Conservation (phyloP, 2,113 vertebrate species). For the Hipposideros armiger region DNA sequence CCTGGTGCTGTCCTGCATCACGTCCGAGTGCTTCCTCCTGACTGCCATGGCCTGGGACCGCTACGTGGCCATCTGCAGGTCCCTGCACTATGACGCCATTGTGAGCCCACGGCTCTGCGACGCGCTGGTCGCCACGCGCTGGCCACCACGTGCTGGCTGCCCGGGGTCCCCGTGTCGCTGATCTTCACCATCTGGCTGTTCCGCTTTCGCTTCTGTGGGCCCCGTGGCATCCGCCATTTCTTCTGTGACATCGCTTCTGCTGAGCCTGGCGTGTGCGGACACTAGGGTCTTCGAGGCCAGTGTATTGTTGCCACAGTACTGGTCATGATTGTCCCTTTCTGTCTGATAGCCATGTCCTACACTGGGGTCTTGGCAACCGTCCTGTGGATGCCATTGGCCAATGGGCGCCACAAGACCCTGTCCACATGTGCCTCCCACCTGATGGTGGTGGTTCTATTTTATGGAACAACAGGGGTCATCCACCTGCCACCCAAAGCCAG, state of each 20-base stretch:
- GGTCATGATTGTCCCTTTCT: conserved; percentile 20
- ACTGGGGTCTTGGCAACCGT: neutral
- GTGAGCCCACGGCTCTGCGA: neutral
- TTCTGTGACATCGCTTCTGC: conserved; percentile 64
- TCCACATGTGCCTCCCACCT: conserved; percentile 54
- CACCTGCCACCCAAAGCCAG: conserved; percentile 64
- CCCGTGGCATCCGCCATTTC: accelerated
- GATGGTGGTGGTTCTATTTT: conserved; percentile 49
- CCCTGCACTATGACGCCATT: conserved; percentile 23
- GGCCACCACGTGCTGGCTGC: conserved; percentile 33
- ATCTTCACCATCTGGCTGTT: conserved; percentile 37
- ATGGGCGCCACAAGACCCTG: conserved; percentile 10
- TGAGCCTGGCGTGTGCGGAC: conserved; percentile 64
- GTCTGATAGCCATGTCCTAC: conserved; percentile 34
- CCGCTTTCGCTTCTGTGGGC: conserved; percentile 58
- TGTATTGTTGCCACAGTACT: neutral
- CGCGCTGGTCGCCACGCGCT: neutral
- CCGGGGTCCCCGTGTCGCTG: neutral
- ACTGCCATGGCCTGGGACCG: conserved; percentile 73
- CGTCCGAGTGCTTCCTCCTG: conserved; percentile 58
- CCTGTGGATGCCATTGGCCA: neutral
- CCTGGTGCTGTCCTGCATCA: conserved; percentile 4
- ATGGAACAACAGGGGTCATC: conserved; percentile 55
- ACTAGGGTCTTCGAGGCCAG: conserved; percentile 27
- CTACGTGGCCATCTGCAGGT: conserved; percentile 66